phyloP scores from a whole-genome alignment of 2,797 vertebrate species.

The Coendou prehensilis region DNA sequence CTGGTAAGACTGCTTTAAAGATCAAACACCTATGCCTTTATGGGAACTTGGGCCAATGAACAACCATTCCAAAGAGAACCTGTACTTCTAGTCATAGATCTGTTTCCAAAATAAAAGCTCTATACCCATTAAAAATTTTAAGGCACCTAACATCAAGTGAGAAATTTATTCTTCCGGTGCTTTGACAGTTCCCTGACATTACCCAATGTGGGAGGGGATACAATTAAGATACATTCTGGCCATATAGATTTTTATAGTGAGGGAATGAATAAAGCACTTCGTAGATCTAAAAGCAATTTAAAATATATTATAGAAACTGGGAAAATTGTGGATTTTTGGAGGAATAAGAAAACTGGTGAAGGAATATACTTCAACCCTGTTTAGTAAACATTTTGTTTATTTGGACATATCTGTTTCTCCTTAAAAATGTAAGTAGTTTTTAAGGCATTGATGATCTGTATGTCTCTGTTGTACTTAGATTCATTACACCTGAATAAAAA shows the following conservation, averaged over 20 bases:
- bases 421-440: background rate
- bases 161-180: background rate
- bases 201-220: background rate
- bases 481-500: slow-evolving; percentile 47
- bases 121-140: background rate
- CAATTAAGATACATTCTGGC: background rate
- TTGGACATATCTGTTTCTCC: background rate
- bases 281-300: background rate
- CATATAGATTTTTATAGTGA: background rate
- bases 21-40: background rate
- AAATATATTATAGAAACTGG: background rate
- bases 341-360: background rate
- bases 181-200: background rate
- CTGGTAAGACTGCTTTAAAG: background rate
- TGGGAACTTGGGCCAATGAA: background rate
- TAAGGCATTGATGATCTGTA: background rate
- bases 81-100: background rate
- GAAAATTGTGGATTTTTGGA: background rate
- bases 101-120: slow-evolving; percentile 25
- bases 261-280: background rate
- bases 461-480: background rate
- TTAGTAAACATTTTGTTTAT: background rate
- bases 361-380: background rate
- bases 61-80: background rate
- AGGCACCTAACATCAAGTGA: background rate